A percentile compares a stretch with the other conserved stretches of the same genome.
Conservation (phyloP, 1,140 invertebrate genomes). For the Melipona quadrifasciata region DNA sequence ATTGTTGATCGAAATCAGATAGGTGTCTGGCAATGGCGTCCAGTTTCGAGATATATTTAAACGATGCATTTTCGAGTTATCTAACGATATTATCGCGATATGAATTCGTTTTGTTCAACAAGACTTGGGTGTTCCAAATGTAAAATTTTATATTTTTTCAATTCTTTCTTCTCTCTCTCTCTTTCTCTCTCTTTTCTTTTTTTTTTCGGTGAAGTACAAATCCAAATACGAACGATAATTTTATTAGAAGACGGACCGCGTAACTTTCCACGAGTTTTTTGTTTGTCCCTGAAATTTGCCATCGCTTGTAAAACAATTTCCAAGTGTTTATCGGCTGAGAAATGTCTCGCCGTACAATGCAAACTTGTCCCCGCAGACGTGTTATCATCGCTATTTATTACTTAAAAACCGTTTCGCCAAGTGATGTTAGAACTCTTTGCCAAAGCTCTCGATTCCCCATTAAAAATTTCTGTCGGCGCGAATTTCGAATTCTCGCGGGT, state of each 20-base stretch:
- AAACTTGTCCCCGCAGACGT: background rate
- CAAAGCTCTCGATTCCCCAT: no score
- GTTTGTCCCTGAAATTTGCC: background rate
- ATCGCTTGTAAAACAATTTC: background rate
- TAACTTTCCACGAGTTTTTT: background rate
- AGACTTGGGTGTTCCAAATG: background rate
- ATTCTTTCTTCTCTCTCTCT: background rate
- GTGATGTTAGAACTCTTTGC: constrained; percentile 5
- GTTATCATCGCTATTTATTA: constrained; percentile 10
- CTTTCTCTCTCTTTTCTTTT: no score
- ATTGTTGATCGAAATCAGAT: background rate
- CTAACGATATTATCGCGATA: background rate
- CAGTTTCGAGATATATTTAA: background rate
- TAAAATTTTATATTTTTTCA: background rate
- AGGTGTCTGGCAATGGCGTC: background rate
- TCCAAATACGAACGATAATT: no score
- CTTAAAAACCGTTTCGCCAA: background rate
- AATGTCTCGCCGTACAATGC: background rate
- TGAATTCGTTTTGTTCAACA: no score
- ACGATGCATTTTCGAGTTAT: background rate
- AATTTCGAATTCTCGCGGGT: no score
- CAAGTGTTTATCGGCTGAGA: background rate
- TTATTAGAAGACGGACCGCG: background rate
- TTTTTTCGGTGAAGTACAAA: background rate
- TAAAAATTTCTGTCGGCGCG: no score